Percentiles rank a stretch among this genome's conserved stretches.
Evolutionary conservation across 2,888 invertebrate genomes (phyloP).

Genomic region (Rutpela maculata): DNA sequence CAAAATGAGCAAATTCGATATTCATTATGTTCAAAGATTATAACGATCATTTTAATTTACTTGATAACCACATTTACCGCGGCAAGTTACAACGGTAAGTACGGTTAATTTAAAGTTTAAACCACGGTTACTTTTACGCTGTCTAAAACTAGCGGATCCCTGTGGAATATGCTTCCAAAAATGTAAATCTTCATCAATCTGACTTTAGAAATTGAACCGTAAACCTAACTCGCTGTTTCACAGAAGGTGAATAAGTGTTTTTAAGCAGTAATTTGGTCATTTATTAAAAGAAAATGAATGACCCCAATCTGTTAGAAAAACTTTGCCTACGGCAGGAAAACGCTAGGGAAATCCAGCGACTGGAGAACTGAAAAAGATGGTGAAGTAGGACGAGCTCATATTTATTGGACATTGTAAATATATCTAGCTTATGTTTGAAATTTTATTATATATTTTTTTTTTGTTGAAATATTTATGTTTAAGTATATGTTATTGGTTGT

Average conservation of each 20-base stretch:
- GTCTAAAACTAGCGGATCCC: slow-evolving; percentile 8
- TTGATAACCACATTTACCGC: background rate
- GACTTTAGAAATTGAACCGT: background rate
- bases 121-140: background rate
- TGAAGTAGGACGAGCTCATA: background rate
- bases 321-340: background rate
- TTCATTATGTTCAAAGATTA: too few relatives aligned
- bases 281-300: background rate
- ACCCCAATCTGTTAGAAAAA: slow-evolving; percentile 3
- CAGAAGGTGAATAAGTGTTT: background rate
- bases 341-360: background rate
- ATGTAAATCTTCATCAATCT: slow-evolving; percentile 7
- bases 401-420: background rate
- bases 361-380: background rate
- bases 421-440: background rate
- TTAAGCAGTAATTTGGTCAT: slow-evolving; percentile 7
- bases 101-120: background rate
- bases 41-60: too few relatives aligned
- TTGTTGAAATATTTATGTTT: too few relatives aligned
- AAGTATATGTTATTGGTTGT: too few relatives aligned
- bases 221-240: background rate
- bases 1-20: too few relatives aligned
- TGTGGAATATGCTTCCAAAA: slow-evolving; percentile 7
- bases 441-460: background rate
- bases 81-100: background rate